A percentile compares a stretch with the other conserved stretches of the same genome.
Conservation (phyloP, 53 echinoderm and acorn worm species). For the Mesocentrotus franciscanus region DNA sequence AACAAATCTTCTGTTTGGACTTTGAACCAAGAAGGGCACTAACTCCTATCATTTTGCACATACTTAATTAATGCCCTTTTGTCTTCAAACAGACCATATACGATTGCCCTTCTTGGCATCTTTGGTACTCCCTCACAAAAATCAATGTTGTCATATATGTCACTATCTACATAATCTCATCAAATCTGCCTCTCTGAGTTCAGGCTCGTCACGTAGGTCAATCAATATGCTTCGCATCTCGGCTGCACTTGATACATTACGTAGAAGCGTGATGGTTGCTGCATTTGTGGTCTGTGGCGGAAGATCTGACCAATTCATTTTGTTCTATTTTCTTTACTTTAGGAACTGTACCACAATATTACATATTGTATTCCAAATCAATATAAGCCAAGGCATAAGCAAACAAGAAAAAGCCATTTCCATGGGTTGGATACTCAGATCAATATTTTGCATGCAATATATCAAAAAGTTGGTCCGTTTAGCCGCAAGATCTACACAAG, state of each 20-base stretch:
- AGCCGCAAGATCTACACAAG: neutral
- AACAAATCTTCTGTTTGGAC: neutral
- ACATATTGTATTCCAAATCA: slow-evolving; percentile 34
- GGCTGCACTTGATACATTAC: neutral
- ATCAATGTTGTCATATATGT: slow-evolving; percentile 32
- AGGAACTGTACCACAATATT: slow-evolving; percentile 35
- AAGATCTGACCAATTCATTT: neutral
- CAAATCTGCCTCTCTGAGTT: neutral
- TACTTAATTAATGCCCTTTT: no score
- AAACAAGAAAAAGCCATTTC: neutral
- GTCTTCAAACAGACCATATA: neutral
- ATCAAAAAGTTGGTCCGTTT: neutral
- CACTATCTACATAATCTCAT: neutral
- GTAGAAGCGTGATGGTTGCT: neutral
- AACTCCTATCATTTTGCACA: no score
- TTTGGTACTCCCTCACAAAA: slow-evolving; percentile 13
- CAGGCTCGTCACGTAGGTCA: neutral
- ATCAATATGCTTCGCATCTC: neutral
- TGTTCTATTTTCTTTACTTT: slow-evolving; percentile 20
- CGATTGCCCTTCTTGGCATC: neutral
- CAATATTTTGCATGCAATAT: neutral
- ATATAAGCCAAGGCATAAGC: slow-evolving; percentile 11
- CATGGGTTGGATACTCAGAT: neutral
- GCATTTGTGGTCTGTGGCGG: neutral
- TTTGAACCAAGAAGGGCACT: no score